These are phyloP conservation scores for Thymelicus acteon DNA, from an alignment of 2,888 invertebrate species.

Conservation along the genomic window DNA sequence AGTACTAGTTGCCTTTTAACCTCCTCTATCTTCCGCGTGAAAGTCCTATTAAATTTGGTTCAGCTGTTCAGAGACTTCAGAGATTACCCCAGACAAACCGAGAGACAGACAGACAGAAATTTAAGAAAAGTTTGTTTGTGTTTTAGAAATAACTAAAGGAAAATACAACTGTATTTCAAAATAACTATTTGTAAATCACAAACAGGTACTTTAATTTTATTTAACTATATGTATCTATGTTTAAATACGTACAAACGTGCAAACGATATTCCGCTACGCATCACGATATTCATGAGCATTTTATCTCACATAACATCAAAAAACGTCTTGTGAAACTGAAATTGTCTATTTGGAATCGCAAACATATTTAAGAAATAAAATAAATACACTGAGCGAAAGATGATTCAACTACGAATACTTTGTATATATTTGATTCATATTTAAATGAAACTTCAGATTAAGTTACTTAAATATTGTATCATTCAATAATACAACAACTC, in stretches of 20 bases:
- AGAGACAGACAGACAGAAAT: too few species aligned
- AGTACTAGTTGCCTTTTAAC: too few species aligned
- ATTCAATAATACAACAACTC: background rate
- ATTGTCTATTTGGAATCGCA: background rate
- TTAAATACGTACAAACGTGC: background rate
- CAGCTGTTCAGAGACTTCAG: too few species aligned
- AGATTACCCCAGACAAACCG: too few species aligned
- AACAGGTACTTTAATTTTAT: background rate
- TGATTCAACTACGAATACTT: background rate
- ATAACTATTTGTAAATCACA: background rate
- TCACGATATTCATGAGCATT: slow-evolving; percentile 31
- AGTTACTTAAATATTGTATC: background rate
- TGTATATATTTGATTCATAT: background rate
- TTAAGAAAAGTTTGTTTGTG: too few species aligned
- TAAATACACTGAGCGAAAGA: background rate
- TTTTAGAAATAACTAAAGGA: too few species aligned
- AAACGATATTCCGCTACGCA: slow-evolving; percentile 16
- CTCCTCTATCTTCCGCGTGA: too few species aligned
- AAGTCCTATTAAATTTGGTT: too few species aligned
- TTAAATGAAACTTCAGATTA: background rate
- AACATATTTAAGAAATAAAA: background rate
- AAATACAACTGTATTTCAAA: too few species aligned
- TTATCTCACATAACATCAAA: slow-evolving; percentile 26
- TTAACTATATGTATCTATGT: slow-evolving; percentile 12
- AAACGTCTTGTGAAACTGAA: slow-evolving; percentile 6